Evolutionary conservation across 2,113 vertebrate genomes (phyloP), one percentile per base, ranked within the genome.

Genomic region (Protobothrops flavoviridis): DNA sequence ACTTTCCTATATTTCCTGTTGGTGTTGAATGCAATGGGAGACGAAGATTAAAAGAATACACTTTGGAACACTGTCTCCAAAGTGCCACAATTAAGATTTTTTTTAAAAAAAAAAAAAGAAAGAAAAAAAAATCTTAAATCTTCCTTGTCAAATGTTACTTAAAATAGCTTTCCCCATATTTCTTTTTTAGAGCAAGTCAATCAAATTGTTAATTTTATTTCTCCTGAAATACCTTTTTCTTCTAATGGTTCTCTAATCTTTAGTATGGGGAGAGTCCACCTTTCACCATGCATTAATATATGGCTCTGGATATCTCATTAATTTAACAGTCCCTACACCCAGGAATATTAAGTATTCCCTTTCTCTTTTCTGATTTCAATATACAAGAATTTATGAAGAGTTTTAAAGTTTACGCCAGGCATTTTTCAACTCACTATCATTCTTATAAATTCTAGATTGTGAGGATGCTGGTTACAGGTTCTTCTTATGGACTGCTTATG

Each of bases 301-400:
- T 21, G 17, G 33, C 33, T 43, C 17, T 81, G 74, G 17, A 21
- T 81, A 81, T 8, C 33, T 81, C 74, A 81, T 81, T 17, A 23
- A 43, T 81, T 21, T 81, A 96, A 95, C 91, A 95, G 95, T 2
- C 1, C 91, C 91, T 93, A 57, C 94, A 94, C 94, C 92, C 90
- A 94, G 89, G 93, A 95, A 96, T 93, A 94, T 93, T 96, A 95
- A 95, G 91, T 89, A 95, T 94, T 93, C 92, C 92, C 91, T 96
- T 96, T 95, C 95, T 95, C 94, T 96, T 56, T 89, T 39, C 74
- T 89, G 95, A 95, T 96, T 97, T 96, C 93, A 94, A 95, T 96
- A 96, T 95, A 94, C 93, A 91, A 94, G 94, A 94, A 93, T 97
- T 96, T 97, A 95, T 95, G 94, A 94, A 96, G 93, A 96, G 85